Percentiles rank a stretch among this genome's conserved stretches.
These are phyloP conservation scores for Tapera naevia DNA, from an alignment of 2,797 vertebrate species.

Conservation along the genomic window DNA sequence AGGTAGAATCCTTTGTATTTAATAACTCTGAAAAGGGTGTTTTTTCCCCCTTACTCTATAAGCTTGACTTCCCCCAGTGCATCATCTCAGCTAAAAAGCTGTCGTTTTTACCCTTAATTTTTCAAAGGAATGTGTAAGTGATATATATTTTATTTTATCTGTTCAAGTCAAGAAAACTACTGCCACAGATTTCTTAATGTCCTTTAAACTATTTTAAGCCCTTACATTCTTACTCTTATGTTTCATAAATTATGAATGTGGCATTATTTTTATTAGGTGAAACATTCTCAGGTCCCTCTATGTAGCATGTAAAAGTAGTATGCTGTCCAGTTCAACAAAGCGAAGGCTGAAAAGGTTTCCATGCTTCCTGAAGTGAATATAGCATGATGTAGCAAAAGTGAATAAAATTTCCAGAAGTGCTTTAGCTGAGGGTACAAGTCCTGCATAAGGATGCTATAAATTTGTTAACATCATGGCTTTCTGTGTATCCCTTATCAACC, in stretches of 20 bases:
- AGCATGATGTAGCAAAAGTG: background rate
- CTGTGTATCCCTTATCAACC: constrained; percentile 74
- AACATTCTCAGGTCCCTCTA: background rate
- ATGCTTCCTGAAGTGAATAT: background rate
- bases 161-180: background rate
- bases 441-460: constrained; percentile 47
- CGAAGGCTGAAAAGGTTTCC: background rate
- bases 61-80: background rate
- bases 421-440: background rate
- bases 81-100: background rate
- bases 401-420: background rate
- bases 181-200: background rate
- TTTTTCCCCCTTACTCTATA: background rate
- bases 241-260: background rate
- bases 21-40: background rate
- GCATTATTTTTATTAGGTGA: background rate
- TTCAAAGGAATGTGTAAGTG: background rate
- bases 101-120: background rate
- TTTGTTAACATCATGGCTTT: constrained; percentile 73
- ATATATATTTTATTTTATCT: background rate
- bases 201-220: background rate
- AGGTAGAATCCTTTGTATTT: background rate
- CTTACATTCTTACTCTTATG: background rate
- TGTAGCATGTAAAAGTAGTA: background rate
- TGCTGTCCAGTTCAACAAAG: background rate